Base-by-base conservation (phyloP, 2,113 vertebrate species). In the Syrmaticus mikado region DNA sequence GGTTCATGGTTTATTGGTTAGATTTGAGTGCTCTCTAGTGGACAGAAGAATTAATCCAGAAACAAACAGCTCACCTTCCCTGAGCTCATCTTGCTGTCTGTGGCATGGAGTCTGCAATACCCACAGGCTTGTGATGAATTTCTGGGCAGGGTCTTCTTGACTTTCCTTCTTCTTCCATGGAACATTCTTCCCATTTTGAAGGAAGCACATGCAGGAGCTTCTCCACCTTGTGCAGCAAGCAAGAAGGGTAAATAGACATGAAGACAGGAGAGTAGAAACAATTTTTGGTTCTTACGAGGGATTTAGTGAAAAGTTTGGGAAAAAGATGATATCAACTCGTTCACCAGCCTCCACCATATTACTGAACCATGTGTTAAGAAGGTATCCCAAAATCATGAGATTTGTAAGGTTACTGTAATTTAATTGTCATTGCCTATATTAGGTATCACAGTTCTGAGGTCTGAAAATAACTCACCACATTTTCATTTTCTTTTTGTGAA, bases 21-120 rank as follows among this genome's bases (percentile, higher is more conserved):
- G 78, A 16, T 66, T 66, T 58, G 91, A 87, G 85, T 90, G 94
- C 96, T 82, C 95, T 95, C 96, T 97, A 94, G 93, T 58, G 96
- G 95, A 41, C 76, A 92, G 57, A 90, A 57, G 85, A 70, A 53
- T 24, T 5, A 82, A n/a, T 80, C 30, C 72, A 24, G 65, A 75
- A 13, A 22, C 21, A n/a, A 90, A n/a, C 41, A n/a, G 18, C 27
- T 8, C 38, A 6, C 12, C 5, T 21, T 2, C 11, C 28, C 24
- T 15, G 50, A 76, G 21, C 24, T 55, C 25, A 25, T 11, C 16
- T 6, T 32, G 13, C 12, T 61, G 43, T 30, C 43, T 60, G 32
- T 70, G 58, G 30, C 65, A 8, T 2, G 46, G 24, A 10, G 25
- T 84, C 46, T 52, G 43, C 22, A 46, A 18, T 5, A 52, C 0